Percentiles rank a stretch among this genome's conserved stretches.
These are phyloP conservation scores for Solenodon paradoxus DNA, from an alignment of 2,113 vertebrate genomes.

Conservation along the genomic window DNA sequence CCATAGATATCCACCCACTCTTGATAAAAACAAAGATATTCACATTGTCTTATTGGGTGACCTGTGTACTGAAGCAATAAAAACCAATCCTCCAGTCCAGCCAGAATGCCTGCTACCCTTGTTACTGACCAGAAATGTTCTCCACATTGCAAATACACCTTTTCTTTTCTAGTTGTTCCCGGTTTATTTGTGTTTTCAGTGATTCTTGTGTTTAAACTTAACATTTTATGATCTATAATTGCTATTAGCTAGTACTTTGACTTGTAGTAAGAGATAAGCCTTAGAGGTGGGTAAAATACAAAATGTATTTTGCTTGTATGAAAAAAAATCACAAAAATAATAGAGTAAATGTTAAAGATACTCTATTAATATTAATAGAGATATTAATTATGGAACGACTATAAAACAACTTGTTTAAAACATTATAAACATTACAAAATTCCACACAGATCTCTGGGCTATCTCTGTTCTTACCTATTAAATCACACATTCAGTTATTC, in stretches of 20 bases:
- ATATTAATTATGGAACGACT: not conserved
- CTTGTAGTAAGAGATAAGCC: not conserved
- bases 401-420: not conserved
- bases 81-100: not conserved
- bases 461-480: not conserved
- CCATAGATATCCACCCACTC: not conserved
- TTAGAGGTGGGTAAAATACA: not conserved
- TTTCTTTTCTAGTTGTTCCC: not conserved
- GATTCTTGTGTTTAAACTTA: not conserved
- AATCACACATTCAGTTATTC: not conserved
- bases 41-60: not conserved
- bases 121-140: not conserved
- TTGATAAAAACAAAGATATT: not conserved
- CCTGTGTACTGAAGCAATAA: not conserved
- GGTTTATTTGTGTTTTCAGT: not conserved
- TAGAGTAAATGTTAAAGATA: not conserved
- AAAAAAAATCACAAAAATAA: not conserved
- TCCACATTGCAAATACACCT: not conserved
- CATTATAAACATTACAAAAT: not conserved
- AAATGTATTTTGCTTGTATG: not conserved
- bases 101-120: fast-evolving
- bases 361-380: too few species aligned
- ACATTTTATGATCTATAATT: not conserved
- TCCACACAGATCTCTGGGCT: not conserved
- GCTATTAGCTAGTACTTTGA: not conserved